Evolutionary conservation across 2,888 invertebrate genomes (phyloP), one percentile per base, ranked within the genome.

Genomic region (Dynastes tityus): DNA sequence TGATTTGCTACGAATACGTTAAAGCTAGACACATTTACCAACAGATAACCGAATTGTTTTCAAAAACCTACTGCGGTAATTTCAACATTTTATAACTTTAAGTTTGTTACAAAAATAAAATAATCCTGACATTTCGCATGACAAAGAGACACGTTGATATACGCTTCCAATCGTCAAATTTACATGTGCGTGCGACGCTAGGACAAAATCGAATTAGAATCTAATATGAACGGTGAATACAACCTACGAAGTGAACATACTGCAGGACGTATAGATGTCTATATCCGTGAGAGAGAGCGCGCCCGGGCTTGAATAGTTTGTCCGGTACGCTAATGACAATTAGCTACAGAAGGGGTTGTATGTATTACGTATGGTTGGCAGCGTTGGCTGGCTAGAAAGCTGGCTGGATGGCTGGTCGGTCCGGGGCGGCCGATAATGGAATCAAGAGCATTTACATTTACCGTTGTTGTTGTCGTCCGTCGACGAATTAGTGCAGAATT

Each of bases 261-360:
- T 3, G 32, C 32, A 13, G 29, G 13, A 32, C 65, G 40, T 13
- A 84, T 49, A 11, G 40, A 16, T 37, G 11, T 45, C 45, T 11
- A 9, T 45, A 45, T 45, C 45, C 8, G 11, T 2, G 45, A 45
- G 45, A 45, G 45, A 45, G 45, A 45, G 45, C 45, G 45, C 2
- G 45, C 9, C 68, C 45, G 45, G 85, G 82, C 78, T 83, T 84
- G 86, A 87, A 86, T 84, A 83, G 84, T 78, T 82, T 80, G 87
- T 86, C 87, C 87, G 85, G 85, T 84, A 82, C 83, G 81, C 86
- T 87, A 87, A 87, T 87, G 87, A 87, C 86, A 87, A 87, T 87
- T 87, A 87, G 87, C 86, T 85, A 85, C 83, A 84, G 84, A 85
- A 87, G 86, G 87, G 87, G 87, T 86, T 86, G 85, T 83, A 4